These are phyloP conservation scores for Papio anubis DNA, from an alignment of 2,113 vertebrate species.

Conservation along the genomic window DNA sequence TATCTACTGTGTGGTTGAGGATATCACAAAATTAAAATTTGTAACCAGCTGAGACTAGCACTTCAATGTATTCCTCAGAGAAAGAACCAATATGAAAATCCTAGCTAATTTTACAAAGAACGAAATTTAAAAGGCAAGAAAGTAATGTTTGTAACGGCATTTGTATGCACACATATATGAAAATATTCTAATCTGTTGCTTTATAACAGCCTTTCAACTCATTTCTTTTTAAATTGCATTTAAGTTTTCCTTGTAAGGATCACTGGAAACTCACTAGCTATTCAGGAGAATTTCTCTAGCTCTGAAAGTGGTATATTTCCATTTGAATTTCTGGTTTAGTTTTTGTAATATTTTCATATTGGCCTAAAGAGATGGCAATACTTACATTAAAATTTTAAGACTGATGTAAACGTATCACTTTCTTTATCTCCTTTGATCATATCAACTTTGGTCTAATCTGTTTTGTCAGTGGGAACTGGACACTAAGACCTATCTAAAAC, in stretches of 20 bases:
- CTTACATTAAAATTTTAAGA: neutral
- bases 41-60: slow-evolving; percentile 46
- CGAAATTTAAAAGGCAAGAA: slow-evolving; percentile 43
- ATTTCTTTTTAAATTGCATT: slow-evolving; percentile 21
- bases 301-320: slow-evolving; percentile 35
- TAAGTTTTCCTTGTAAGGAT: slow-evolving; percentile 25
- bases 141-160: slow-evolving; percentile 20
- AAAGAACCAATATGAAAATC: slow-evolving; percentile 53
- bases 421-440: neutral
- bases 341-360: slow-evolving; percentile 23
- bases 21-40: slow-evolving; percentile 63
- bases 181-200: neutral
- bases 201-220: slow-evolving; percentile 3
- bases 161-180: neutral
- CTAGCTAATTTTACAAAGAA: slow-evolving; percentile 59
- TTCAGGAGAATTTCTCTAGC: neutral
- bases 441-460: neutral
- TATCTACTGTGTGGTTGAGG: slow-evolving; percentile 26
- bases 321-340: neutral
- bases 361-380: neutral
- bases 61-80: slow-evolving; percentile 45
- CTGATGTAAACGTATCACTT: neutral
- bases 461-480: neutral
- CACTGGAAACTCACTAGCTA: neutral
- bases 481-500: neutral